Evolutionary conservation across 2,888 invertebrate species (phyloP), one percentile per base, ranked within the genome.

Genomic region (Lasioglossum malachurum): DNA sequence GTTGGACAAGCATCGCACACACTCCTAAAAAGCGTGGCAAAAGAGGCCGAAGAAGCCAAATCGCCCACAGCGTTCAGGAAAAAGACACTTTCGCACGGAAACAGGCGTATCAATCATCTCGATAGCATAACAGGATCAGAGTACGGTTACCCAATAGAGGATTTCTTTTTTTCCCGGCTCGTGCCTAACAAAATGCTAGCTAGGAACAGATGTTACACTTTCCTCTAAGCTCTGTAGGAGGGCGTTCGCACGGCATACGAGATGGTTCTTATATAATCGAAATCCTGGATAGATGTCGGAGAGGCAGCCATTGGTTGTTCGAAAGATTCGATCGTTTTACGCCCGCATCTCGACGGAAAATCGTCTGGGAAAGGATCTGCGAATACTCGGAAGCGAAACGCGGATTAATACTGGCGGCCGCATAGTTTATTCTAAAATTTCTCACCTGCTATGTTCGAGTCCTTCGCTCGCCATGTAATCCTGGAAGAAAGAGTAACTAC

Each of bases 201-300:
- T 16, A 75, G 57, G 23, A 27, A 27, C 44, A 64, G 75, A 81
- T 57, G 83, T 83, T 88, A 89, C 83, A 83, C 77, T 87, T 86
- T 69, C 80, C 82, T 80, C 38, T 35, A 23, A n/a, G 77, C 31
- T 19, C 27, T 27, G 16, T 27, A 72, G 72, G 79, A 85, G 69
- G 41, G 46, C 71, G 78, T 79, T 83, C 84, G 78, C 84, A 83
- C 85, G 84, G 74, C 35, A 76, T 67, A 53, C 31, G 57, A 69
- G 60, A 74, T 31, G 35, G 53, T 10, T 31, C 49, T 85, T 83
- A 74, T 35, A 60, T 77, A 83, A 85, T 80, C 67, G 38, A 57
- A 60, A 75, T 53, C 23, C 14, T 31, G 27, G 35, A 31, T 44
- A 19, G 44, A 53, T 35, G 10, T 53, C 53, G 44, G 44, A 46